These are phyloP conservation scores for Habrosyne pyritoides DNA, from an alignment of 2,888 invertebrate genomes.

Conservation along the genomic window DNA sequence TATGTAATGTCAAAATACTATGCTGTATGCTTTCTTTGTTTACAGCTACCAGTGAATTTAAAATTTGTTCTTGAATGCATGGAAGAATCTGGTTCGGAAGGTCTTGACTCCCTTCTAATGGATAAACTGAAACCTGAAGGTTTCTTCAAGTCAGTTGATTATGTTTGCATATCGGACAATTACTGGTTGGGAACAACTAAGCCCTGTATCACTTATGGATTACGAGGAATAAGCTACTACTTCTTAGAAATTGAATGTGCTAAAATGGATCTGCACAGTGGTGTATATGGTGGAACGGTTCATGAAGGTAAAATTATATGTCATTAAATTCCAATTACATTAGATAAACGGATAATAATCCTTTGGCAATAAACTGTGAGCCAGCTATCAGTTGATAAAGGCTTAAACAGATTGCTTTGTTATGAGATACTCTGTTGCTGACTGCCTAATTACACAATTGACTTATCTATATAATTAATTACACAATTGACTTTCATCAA, in stretches of 20 bases:
- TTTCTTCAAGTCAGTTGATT: constrained; percentile 94
- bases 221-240: constrained; percentile 97
- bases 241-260: constrained; percentile 94
- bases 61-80: constrained; percentile 98
- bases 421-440: background rate
- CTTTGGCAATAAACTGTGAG: background rate
- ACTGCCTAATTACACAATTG: background rate
- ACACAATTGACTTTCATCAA: too few species aligned
- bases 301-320: constrained; percentile 82
- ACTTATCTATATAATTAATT: background rate
- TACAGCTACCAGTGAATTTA: constrained; percentile 88
- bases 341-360: constrained; percentile 9
- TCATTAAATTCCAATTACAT: constrained; percentile 16
- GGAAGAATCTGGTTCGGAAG: constrained; percentile 99
- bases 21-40: constrained; percentile 16
- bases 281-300: constrained; percentile 97
- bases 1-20: background rate
- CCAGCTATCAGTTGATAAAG: constrained; percentile 3
- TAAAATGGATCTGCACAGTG: constrained; percentile 96
- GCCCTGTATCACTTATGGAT: constrained; percentile 98
- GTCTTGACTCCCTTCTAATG: constrained; percentile 93
- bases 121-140: constrained; percentile 82
- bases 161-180: constrained; percentile 98
- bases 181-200: constrained; percentile 99
- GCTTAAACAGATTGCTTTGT: constrained; percentile 1